phyloP scores from a whole-genome alignment of 2,113 vertebrate species.

The Bujurquina vittata region DNA sequence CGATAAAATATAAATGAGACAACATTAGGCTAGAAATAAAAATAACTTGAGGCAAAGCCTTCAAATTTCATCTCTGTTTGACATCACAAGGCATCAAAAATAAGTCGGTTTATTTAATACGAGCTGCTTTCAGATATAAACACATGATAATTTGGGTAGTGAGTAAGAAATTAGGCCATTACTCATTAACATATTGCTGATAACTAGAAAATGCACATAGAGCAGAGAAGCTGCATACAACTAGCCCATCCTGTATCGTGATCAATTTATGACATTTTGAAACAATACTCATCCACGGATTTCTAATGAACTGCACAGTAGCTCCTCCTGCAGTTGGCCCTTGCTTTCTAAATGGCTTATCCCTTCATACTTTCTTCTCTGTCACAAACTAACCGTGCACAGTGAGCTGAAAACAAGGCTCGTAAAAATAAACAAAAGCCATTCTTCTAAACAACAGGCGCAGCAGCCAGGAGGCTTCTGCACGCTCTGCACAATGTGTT shows the following conservation, averaged over 20 bases:
- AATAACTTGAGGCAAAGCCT: background rate
- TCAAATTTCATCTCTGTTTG: background rate
- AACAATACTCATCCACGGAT: background rate
- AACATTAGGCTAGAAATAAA: background rate
- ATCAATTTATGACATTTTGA: background rate
- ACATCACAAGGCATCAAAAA: background rate
- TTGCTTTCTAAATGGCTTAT: background rate
- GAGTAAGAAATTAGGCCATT: background rate
- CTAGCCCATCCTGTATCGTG: background rate
- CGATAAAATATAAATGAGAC: background rate
- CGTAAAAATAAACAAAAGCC: conserved; percentile 5
- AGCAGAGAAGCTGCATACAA: background rate
- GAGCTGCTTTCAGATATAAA: background rate
- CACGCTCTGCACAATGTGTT: conserved; percentile 2
- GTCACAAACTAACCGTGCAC: background rate
- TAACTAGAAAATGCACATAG: background rate
- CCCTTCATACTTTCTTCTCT: background rate
- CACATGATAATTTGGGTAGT: background rate
- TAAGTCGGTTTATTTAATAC: background rate
- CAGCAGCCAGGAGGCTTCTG: conserved; percentile 18
- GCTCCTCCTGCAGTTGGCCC: background rate
- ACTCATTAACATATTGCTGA: background rate
- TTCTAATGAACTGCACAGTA: background rate
- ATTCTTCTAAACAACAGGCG: background rate
- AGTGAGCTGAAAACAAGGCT: background rate